Percentiles rank a stretch among this genome's conserved stretches.
Evolutionary conservation across 2,888 invertebrate species (phyloP).

Genomic region (Abrostola triplasia): DNA sequence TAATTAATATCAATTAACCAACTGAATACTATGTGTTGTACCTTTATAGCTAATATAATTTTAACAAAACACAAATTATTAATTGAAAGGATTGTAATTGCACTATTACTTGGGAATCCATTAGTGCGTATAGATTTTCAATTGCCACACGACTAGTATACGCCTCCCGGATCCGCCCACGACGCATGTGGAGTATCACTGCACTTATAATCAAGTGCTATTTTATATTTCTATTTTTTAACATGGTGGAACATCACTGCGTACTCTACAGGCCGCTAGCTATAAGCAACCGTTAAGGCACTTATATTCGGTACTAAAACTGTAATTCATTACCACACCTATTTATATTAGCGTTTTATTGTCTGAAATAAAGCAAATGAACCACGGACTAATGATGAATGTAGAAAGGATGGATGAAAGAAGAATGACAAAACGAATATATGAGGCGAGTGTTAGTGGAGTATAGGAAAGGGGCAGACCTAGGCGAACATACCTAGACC

Average conservation of each 20-base stretch:
- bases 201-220: constrained; percentile 1
- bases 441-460: no score
- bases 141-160: constrained; percentile 31
- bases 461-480: no score
- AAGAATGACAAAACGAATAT: no score
- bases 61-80: constrained; percentile 47
- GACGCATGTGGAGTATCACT: constrained; percentile 8
- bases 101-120: constrained; percentile 39
- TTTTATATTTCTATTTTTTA: neutral
- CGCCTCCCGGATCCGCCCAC: constrained; percentile 7
- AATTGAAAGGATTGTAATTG: constrained; percentile 43
- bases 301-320: no score
- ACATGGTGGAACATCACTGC: neutral
- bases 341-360: no score
- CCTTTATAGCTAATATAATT: constrained; percentile 22
- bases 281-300: no score
- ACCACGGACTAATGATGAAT: no score
- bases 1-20: constrained; percentile 13
- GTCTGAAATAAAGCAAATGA: no score
- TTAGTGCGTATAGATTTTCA: constrained; percentile 50
- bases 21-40: constrained; percentile 10
- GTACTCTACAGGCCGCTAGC: no score
- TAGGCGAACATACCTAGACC: no score
- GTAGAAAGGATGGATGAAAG: no score
- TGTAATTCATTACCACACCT: no score